Evolutionary conservation across 2,113 vertebrate genomes (phyloP), one percentile per base, ranked within the genome.

Genomic region (Hoplias malabaricus): DNA sequence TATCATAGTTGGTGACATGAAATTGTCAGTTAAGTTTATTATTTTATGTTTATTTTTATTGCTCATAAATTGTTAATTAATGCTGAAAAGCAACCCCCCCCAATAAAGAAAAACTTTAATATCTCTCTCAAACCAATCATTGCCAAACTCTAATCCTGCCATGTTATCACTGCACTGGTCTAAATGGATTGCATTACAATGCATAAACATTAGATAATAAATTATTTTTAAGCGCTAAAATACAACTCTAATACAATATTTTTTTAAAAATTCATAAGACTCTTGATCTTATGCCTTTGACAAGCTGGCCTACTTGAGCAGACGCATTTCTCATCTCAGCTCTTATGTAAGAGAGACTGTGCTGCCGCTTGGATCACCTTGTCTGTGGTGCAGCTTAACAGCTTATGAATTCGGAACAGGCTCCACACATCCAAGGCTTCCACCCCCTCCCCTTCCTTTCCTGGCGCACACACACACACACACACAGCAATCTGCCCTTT

Each of bases 341-440:
- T 71, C 59, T 84, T 84, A 80, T 48, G 38, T 76, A 80, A 82
- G 57, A n/a, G 46, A 70, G 50, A 78, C 50, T 78, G 46, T n/a
- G 42, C 70, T 63, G 57, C 59, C 40, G 36, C 59, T 81, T 56
- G 78, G 73, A 83, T 84, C 78, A 82, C 80, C 80, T 88, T 84
- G 83, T 84, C 79, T 87, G 79, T 62, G 66, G 57, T 36, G 70
- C 82, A 86, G 87, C 87, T 87, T 85, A 88, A 78, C 80, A 82
- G 82, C 70, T 88, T 88, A 88, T 76, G 61, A 67, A 48, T 86
- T 75, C 78, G 34, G 66, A 82, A 71, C 42, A 74, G 74, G 46
- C 53, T 75, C 72, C 23, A 38, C 25, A 48, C 67, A 59, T 71
- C 29, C 23, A 40, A 33, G 1, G 59, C 66, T 33, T 53, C 46